A percentile compares a stretch with the other conserved stretches of the same genome.
Conservation (phyloP, 2,888 invertebrate genomes). For the Smittia sp. region DNA sequence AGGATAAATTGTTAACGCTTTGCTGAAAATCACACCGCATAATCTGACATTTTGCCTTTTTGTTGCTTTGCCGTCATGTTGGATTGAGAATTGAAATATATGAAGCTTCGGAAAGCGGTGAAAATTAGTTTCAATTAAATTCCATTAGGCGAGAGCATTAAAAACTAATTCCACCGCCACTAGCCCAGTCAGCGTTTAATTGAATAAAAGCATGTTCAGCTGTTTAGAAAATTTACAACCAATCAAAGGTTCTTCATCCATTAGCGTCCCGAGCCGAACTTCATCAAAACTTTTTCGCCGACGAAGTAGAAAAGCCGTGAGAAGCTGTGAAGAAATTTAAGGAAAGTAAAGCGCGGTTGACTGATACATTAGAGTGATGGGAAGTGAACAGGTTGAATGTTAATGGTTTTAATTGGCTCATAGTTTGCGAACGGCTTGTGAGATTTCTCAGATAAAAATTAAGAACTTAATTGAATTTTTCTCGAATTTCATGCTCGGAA, state of each 20-base stretch:
- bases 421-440: neutral
- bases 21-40: conserved; percentile 21
- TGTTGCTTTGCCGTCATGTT: neutral
- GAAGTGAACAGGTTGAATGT: neutral
- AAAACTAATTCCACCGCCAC: conserved; percentile 1
- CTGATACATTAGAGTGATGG: neutral
- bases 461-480: conserved; percentile 25
- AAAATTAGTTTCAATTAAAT: conserved; percentile 25
- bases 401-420: neutral
- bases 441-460: conserved; percentile 13
- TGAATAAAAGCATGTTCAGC: conserved; percentile 22
- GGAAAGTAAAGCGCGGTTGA: neutral
- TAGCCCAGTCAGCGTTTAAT: conserved; percentile 2
- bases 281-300: neutral
- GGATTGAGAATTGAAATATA: conserved; percentile 1
- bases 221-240: neutral
- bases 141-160: conserved; percentile 13
- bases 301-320: too few species aligned
- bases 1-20: conserved; percentile 6
- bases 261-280: neutral
- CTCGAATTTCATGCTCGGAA: conserved; percentile 15
- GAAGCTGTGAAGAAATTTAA: too few species aligned
- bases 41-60: conserved; percentile 18
- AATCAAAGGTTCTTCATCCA: too few species aligned
- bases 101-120: neutral